Evolutionary conservation across 2,113 vertebrate species (phyloP).

Genomic region (Camarhynchus parvulus): DNA sequence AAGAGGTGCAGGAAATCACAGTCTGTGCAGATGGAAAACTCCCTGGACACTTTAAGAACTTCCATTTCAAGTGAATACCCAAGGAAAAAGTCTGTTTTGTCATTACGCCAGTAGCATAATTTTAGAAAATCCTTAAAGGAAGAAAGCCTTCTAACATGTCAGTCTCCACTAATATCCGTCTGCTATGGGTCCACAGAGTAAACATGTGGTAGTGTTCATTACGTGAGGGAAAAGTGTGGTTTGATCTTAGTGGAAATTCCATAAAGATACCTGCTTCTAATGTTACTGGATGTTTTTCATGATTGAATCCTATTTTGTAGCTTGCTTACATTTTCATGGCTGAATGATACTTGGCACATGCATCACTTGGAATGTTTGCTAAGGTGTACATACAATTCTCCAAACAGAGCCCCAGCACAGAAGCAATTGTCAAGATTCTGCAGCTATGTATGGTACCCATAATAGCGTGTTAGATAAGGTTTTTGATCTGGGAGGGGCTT

Average conservation of each 20-base stretch:
- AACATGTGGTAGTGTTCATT: background rate
- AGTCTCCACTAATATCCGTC: background rate
- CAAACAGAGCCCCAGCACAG: background rate
- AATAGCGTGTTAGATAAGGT: background rate
- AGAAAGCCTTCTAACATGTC: background rate
- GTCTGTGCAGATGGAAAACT: slow-evolving; percentile 49
- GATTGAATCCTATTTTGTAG: background rate
- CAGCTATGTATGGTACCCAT: background rate
- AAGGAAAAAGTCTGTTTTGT: slow-evolving; percentile 29
- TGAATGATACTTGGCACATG: background rate
- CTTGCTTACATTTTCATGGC: background rate
- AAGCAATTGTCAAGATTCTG: background rate
- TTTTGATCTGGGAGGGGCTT: background rate
- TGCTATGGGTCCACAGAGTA: background rate
- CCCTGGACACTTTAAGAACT: slow-evolving; percentile 70
- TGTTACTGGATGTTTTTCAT: background rate
- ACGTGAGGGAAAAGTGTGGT: background rate
- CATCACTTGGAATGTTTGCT: background rate
- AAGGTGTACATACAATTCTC: background rate
- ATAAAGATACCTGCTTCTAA: background rate
- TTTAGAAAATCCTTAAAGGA: background rate
- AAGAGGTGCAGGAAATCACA: slow-evolving; percentile 13
- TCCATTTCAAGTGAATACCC: slow-evolving; percentile 67
- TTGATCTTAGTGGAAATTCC: background rate
- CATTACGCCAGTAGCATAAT: background rate